Evolutionary conservation across 2,888 invertebrate species (phyloP).

Genomic region (Drosophila cognata): DNA sequence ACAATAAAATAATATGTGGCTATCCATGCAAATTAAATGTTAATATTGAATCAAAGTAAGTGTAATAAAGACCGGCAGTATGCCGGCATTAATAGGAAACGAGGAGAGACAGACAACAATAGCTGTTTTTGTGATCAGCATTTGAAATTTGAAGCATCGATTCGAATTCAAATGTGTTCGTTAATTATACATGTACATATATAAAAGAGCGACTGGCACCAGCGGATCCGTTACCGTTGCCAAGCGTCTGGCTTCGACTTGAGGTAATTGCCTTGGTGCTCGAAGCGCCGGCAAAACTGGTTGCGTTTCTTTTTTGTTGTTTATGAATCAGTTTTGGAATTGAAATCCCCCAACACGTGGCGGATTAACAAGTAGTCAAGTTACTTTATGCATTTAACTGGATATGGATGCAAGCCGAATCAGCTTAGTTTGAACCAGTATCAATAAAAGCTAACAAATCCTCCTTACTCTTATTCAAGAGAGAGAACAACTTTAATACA

Average conservation of each 20-base stretch:
- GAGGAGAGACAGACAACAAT: background rate
- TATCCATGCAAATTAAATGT: constrained; percentile 9
- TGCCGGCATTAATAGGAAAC: background rate
- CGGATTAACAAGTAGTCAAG: background rate
- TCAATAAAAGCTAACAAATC: constrained; percentile 11
- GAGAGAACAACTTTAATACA: background rate
- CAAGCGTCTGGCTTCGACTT: constrained; percentile 19
- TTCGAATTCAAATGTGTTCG: background rate
- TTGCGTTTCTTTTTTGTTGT: constrained; percentile 27
- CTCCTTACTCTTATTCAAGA: constrained; percentile 13
- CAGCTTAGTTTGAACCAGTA: constrained; percentile 20
- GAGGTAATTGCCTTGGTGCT: background rate
- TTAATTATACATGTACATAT: constrained; percentile 7
- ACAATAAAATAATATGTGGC: background rate
- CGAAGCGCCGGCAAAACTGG: constrained; percentile 30
- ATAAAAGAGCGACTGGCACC: constrained; percentile 7
- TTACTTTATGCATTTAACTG: background rate
- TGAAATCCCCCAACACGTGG: constrained; percentile 20
- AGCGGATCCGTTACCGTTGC: constrained; percentile 2
- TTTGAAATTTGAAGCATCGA: background rate
- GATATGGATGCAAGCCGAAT: background rate
- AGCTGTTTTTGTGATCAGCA: background rate
- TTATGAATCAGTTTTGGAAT: constrained; percentile 41
- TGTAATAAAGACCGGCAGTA: background rate
- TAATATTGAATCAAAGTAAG: constrained; percentile 1